Evolutionary conservation across 2,797 vertebrate species (phyloP), one percentile per base, ranked within the genome.

Genomic region (Dermochelys coriacea): DNA sequence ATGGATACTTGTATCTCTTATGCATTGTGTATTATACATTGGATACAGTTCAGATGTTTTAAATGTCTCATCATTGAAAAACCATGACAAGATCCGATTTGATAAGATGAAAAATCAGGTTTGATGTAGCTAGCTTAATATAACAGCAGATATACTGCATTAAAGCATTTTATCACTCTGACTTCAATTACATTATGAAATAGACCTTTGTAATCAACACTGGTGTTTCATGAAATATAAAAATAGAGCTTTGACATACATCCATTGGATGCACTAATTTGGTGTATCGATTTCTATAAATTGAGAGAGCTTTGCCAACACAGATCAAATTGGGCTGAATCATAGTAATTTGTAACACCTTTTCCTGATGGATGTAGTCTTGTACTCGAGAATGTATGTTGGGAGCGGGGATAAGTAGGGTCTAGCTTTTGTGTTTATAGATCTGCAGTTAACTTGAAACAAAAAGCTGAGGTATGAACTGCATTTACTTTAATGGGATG

Each of bases 21-120:
- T 95, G 95, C 96, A 94, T 91, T 97, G 93, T 97, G 94, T 96
- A 93, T 96, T 86, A 61, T 81, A 59, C 61, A 41, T 88, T 94
- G 91, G 37, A 61, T 84, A 31, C 0, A 54, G 27, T 84, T 94
- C 82, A 8, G 41, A 29, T 75, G 45, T 75, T 75, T 75, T 49
- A 47, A 47, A 49, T 49, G 74, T 77, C 27, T 84, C 89, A 81
- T 93, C 84, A 74, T 45, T 95, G 95, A 3, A 80, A 83, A 94
- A n/a, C 54, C 37, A 57, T 12, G 3, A 0, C 12, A 90, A 81
- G 37, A 64, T 90, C 51, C 25, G 34, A 82, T 91, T 11, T 68
- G 51, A 4, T 84, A 87, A 85, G 61, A 41, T 41, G 37, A 71
- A 84, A 55, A 93, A 64, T 12, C 50, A 79, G 77, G 55, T 85